phyloP scores from a whole-genome alignment of 2,113 vertebrate species.

The Bubo blakistoni region DNA sequence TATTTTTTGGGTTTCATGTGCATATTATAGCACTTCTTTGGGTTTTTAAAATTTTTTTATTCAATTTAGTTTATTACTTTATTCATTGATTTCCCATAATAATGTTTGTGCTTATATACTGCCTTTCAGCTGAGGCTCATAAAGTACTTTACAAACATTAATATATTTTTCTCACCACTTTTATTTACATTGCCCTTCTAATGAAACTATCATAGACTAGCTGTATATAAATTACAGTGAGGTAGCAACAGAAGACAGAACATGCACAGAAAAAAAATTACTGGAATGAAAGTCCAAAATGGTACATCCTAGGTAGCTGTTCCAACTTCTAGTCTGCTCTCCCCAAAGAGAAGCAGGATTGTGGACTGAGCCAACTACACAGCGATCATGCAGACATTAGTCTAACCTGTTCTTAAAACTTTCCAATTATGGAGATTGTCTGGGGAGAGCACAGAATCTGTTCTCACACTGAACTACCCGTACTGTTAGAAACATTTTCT shows the following conservation, averaged over 20 bases:
- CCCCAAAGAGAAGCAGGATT: neutral
- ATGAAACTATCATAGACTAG: slow-evolving; percentile 1
- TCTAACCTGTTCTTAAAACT: neutral
- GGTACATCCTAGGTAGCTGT: neutral
- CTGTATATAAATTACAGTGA: neutral
- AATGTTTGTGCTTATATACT: slow-evolving; percentile 20
- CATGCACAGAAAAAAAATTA: neutral
- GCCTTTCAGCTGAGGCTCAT: neutral
- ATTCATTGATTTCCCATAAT: slow-evolving; percentile 54
- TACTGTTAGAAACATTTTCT: neutral
- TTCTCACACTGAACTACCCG: neutral
- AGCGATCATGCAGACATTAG: neutral
- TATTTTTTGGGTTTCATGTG: neutral
- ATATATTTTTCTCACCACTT: neutral
- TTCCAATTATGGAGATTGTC: neutral
- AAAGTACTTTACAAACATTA: slow-evolving; percentile 25
- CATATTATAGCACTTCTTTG: neutral
- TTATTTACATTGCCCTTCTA: slow-evolving; percentile 30
- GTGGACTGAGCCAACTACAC: neutral
- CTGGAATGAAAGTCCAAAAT: neutral
- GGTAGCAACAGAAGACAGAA: neutral
- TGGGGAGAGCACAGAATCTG: neutral
- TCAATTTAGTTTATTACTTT: slow-evolving; percentile 30
- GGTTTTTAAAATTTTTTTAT: neutral
- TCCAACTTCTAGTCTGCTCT: neutral